phyloP scores from a whole-genome alignment of 2,888 invertebrate genomes.

The Dasypolia templi region DNA sequence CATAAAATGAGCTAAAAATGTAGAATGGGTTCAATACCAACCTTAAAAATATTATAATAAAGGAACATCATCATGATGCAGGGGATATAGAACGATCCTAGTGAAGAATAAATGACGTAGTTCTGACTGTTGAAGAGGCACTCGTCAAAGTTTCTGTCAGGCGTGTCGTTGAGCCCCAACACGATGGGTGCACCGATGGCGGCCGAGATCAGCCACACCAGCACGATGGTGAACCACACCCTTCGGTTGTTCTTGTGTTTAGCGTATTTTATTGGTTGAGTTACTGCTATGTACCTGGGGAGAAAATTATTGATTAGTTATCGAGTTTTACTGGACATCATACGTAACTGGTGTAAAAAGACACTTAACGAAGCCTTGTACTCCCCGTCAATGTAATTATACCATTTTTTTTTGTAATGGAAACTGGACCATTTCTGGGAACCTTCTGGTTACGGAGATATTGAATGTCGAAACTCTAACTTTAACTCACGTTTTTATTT shows the following conservation, averaged over 20 bases:
- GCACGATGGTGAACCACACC: slow-evolving; percentile 97
- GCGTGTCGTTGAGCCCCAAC: slow-evolving; percentile 98
- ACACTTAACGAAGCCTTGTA: no score
- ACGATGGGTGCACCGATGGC: slow-evolving; percentile 99
- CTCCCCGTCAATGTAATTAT: no score
- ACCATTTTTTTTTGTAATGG: no score
- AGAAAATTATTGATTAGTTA: neutral
- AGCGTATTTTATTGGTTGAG: slow-evolving; percentile 99
- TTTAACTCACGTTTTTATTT: no score
- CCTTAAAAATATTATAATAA: slow-evolving; percentile 99
- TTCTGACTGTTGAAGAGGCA: slow-evolving; percentile 99
- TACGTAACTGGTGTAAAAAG: no score
- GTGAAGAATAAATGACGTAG: slow-evolving; percentile 99
- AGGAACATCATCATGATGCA: slow-evolving; percentile 99
- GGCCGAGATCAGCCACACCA: slow-evolving; percentile 98
- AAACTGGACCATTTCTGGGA: no score
- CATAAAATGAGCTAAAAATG: neutral
- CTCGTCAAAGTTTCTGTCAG: slow-evolving; percentile 94
- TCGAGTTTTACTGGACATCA: neutral
- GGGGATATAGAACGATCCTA: slow-evolving; percentile 99
- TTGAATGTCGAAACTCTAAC: no score
- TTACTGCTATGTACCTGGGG: slow-evolving; percentile 99
- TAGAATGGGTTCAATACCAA: slow-evolving; percentile 83
- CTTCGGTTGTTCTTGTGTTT: slow-evolving; percentile 99
- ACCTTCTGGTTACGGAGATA: no score